Evolutionary conservation across 2,113 vertebrate genomes (phyloP).

Genomic region (Garra rufa): DNA sequence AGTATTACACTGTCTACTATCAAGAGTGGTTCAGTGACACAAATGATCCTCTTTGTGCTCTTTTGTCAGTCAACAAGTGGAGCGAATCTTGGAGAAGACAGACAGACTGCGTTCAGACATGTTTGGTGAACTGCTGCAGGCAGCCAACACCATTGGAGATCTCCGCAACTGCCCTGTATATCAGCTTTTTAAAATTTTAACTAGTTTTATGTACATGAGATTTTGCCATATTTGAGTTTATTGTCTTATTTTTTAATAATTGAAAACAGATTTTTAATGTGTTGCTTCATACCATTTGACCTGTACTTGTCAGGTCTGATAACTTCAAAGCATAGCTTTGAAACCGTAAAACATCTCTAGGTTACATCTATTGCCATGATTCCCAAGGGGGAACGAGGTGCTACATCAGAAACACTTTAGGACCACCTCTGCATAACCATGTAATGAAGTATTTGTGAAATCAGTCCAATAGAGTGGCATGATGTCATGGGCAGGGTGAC

Average conservation of each 20-base stretch:
- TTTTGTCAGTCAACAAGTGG: constrained; percentile 88
- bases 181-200: constrained; percentile 33
- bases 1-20: not conserved
- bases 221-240: not conserved
- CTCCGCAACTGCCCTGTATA: constrained; percentile 93
- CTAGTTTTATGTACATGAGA: not conserved
- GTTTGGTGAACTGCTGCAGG: constrained; percentile 95
- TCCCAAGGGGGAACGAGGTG: no score
- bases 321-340: not conserved
- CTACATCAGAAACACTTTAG: no score
- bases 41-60: not conserved
- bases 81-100: constrained; percentile 87
- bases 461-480: no score
- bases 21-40: not conserved
- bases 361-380: no score
- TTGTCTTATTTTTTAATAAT: not conserved
- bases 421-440: no score
- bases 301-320: no score
- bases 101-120: constrained; percentile 90
- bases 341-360: no score
- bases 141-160: constrained; percentile 93
- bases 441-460: no score
- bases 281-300: no score
- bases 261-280: no score
- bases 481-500: no score